phyloP scores from a whole-genome alignment of 2,888 invertebrate species.

The Leucophora obtusa region DNA sequence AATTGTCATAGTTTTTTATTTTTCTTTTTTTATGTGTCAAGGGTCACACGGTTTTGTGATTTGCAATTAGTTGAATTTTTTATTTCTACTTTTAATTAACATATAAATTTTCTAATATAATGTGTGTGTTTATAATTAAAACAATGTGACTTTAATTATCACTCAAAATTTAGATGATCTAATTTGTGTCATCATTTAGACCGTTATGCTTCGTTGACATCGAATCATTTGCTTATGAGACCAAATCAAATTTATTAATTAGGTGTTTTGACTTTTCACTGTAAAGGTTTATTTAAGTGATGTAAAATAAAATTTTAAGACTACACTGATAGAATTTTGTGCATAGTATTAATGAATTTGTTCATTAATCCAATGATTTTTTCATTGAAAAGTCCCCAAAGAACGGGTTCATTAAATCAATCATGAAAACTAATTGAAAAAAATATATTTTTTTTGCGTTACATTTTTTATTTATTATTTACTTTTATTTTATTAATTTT shows the following conservation, averaged over 20 bases:
- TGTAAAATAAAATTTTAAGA: too few relatives aligned
- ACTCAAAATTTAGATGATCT: slow-evolving; percentile 24
- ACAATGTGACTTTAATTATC: slow-evolving; percentile 46
- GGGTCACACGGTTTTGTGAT: slow-evolving; percentile 56
- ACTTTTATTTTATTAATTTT: too few relatives aligned
- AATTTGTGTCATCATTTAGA: slow-evolving; percentile 48
- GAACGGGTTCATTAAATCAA: too few relatives aligned
- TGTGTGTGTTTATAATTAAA: slow-evolving; percentile 37
- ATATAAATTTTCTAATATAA: slow-evolving; percentile 49
- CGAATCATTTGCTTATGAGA: slow-evolving; percentile 7
- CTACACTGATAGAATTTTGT: too few relatives aligned
- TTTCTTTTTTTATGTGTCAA: slow-evolving; percentile 48
- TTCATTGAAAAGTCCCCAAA: too few relatives aligned
- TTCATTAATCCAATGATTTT: too few relatives aligned
- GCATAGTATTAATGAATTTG: too few relatives aligned
- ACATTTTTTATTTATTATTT: too few relatives aligned
- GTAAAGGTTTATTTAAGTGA: not conserved
- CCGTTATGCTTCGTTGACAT: slow-evolving; percentile 38
- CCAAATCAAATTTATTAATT: slow-evolving; percentile 25
- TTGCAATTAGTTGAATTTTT: slow-evolving; percentile 44
- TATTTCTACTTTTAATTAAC: slow-evolving; percentile 50
- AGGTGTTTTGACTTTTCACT: slow-evolving; percentile 46
- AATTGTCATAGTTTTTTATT: not conserved
- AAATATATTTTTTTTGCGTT: too few relatives aligned
- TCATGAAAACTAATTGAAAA: too few relatives aligned